A percentile compares a stretch with the other conserved stretches of the same genome.
Conservation (phyloP, 2,888 invertebrate species). For the Operophtera brumata region DNA sequence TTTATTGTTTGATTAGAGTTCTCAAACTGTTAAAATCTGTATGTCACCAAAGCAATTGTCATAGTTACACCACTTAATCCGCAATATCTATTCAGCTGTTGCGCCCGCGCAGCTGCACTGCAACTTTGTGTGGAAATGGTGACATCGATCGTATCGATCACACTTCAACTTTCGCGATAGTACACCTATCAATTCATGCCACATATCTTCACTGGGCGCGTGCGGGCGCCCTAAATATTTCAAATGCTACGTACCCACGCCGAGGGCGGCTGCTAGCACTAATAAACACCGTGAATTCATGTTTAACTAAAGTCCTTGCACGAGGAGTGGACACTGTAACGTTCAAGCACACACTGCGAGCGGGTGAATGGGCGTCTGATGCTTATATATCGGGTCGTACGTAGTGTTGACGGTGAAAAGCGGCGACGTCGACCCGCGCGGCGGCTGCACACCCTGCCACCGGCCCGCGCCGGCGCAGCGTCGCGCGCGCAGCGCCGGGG, state of each 20-base stretch:
- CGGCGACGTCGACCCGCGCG: conserved; percentile 57
- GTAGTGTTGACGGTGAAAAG: conserved; percentile 69
- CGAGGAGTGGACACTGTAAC: conserved; percentile 76
- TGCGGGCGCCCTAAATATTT: conserved; percentile 70
- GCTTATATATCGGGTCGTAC: conserved; percentile 77
- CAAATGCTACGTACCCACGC: conserved; percentile 84
- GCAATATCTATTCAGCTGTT: conserved; percentile 58
- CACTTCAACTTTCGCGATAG: conserved; percentile 56
- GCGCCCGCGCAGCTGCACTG: conserved; percentile 46
- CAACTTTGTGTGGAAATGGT: conserved; percentile 48
- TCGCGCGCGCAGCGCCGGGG: conserved; percentile 30
- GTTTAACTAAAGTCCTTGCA: conserved; percentile 75
- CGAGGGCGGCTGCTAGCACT: conserved; percentile 84
- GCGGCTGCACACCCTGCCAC: conserved; percentile 45
- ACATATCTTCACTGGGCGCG: conserved; percentile 44
- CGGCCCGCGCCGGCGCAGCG: conserved; percentile 22
- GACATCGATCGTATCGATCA: conserved; percentile 43
- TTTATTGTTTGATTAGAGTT: neutral
- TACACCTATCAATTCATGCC: conserved; percentile 44
- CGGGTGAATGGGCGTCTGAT: conserved; percentile 78
- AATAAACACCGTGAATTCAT: conserved; percentile 80
- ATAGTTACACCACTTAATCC: conserved; percentile 51
- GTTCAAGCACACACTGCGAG: conserved; percentile 79
- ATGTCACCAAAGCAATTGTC: conserved; percentile 31
- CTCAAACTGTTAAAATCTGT: conserved; percentile 15